These are phyloP conservation scores for Ophion slaviceki DNA, from an alignment of 2,888 invertebrate genomes.

Conservation along the genomic window DNA sequence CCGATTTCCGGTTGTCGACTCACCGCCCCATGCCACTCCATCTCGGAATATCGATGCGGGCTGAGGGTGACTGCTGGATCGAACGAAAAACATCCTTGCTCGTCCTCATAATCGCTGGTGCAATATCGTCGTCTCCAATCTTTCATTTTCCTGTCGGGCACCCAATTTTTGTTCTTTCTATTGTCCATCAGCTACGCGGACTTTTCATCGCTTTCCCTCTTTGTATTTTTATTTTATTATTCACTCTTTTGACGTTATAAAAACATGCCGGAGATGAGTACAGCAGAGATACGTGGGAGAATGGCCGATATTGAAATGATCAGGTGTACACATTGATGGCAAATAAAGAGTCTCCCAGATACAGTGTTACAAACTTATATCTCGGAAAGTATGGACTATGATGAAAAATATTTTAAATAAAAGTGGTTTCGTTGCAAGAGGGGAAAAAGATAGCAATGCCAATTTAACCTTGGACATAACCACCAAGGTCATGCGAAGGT, in stretches of 20 bases:
- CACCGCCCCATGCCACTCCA: slow-evolving; percentile 6
- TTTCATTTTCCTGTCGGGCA: slow-evolving; percentile 20
- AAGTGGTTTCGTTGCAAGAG: too few relatives aligned
- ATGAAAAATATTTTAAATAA: too few relatives aligned
- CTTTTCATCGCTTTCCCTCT: not conserved
- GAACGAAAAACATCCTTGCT: slow-evolving; percentile 36
- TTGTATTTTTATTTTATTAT: not conserved
- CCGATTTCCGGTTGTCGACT: slow-evolving; percentile 59
- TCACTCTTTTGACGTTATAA: slow-evolving; percentile 1
- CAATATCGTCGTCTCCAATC: slow-evolving; percentile 24
- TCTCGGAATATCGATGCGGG: slow-evolving; percentile 27
- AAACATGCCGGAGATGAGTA: slow-evolving; percentile 2
- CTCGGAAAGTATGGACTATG: too few relatives aligned
- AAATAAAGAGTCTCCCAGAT: not conserved
- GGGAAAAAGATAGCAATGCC: too few relatives aligned
- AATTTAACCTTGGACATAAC: too few relatives aligned
- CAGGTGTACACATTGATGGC: not conserved
- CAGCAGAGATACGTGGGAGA: slow-evolving; percentile 1
- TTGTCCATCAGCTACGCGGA: not conserved
- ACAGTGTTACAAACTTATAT: too few relatives aligned
- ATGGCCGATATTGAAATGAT: slow-evolving; percentile 7
- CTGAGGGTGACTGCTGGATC: slow-evolving; percentile 29
- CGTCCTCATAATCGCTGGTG: slow-evolving; percentile 30
- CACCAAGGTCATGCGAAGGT: too few relatives aligned
- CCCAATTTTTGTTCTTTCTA: not conserved